Evolutionary conservation across 1,140 invertebrate genomes (phyloP), one percentile per base, ranked within the genome.

Genomic region (Bilobella aurantiaca): DNA sequence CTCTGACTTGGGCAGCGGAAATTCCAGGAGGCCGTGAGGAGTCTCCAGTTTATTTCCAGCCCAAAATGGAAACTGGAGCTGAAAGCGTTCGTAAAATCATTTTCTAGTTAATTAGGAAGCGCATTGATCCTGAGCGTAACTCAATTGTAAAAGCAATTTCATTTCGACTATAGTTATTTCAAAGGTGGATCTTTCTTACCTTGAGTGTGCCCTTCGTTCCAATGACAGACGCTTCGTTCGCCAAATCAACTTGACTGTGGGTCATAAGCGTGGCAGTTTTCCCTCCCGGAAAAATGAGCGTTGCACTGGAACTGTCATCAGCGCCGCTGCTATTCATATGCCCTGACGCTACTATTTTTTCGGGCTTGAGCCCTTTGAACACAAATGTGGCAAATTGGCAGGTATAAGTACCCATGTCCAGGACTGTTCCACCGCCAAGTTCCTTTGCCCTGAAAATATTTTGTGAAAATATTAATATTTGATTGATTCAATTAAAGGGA

Each of bases 341-440:
- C 27, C 89, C 90, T 29, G 75, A 75, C 1, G 85, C 81, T 3
- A 73, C 23, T 37, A 82, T 79, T 8, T 87, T 86, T 64, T 82
- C 80, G 1, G 83, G 83, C 66, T 75, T 77, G 63, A 83, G 79
- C 18, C 85, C 82, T 64, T 82, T 78, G 73, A 86, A 91, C n/a
- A 87, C 79, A 67, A 85, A 82, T 69, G 83, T 83, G 0, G 84
- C 82, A 23, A 88, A 83, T 74, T 95, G 89, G 8, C 93, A 75
- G 1, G 79, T 76, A 74, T 96, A 96, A 25, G 93, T 81, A 0
- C 91, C 93, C 53, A 95, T 78, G 75, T 93, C 91, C n/a, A 94
- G 77, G 28, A 90, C 77, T 0, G 86, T 85, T 5, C 91, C 89
- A 8, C 91, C 91, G 1, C 90, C 91, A 2, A 89, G 68, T 1